Percentiles rank a stretch among this genome's conserved stretches.
These are phyloP conservation scores for Onthophagus sagittarius DNA, from an alignment of 2,888 invertebrate species.

Conservation along the genomic window DNA sequence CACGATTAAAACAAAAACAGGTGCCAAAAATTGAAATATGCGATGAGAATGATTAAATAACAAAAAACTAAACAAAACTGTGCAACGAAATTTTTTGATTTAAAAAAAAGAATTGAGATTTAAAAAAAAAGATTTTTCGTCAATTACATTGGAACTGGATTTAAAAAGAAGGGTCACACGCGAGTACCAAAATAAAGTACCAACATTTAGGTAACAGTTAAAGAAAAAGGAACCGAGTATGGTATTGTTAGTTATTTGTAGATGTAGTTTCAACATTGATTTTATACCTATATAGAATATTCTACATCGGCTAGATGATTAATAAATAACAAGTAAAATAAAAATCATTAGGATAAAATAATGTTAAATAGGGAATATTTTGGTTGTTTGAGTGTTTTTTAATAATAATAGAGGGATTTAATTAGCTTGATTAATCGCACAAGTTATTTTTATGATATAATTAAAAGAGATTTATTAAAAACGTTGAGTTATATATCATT, in stretches of 20 bases:
- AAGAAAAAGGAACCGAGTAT: neutral
- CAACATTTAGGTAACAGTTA: neutral
- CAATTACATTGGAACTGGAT: neutral
- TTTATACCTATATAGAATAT: neutral
- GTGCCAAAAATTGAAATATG: neutral
- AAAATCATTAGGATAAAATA: neutral
- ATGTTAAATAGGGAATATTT: neutral
- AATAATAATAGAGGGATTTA: neutral
- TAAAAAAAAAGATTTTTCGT: neutral
- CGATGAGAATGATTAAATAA: neutral
- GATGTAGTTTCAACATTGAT: neutral
- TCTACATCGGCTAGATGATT: neutral
- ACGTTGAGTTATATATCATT: no score
- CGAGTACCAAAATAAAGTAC: neutral
- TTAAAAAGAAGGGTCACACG: neutral
- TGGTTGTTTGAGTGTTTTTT: neutral
- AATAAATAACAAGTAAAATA: neutral
- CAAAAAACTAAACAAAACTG: neutral
- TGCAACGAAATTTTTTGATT: neutral
- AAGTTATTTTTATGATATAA: no score
- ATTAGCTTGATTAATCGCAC: no score
- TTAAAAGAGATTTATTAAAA: no score
- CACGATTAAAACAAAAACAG: neutral
- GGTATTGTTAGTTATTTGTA: neutral
- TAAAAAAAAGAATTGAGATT: neutral